These are phyloP conservation scores for Saxicola maurus DNA, from an alignment of 2,797 vertebrate genomes.

Conservation along the genomic window DNA sequence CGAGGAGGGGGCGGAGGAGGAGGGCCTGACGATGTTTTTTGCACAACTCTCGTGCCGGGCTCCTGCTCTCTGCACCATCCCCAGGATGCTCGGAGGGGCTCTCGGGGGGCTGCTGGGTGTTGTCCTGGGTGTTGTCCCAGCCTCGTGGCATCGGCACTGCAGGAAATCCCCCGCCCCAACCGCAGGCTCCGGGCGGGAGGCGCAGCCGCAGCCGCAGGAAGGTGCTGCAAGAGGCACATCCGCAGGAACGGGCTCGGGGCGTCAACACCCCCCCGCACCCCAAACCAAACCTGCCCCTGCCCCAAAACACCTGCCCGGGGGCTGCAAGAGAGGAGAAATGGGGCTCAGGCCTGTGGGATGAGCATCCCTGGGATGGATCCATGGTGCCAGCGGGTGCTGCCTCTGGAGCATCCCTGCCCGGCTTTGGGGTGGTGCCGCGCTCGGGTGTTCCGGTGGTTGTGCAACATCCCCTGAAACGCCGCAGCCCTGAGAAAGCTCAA, in stretches of 20 bases:
- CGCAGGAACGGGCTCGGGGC: neutral
- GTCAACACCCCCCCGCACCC: neutral
- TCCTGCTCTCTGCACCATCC: rapidly evolving
- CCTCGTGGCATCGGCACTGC: neutral
- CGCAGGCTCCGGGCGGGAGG: neutral
- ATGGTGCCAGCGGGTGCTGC: rapidly evolving
- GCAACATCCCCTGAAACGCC: neutral
- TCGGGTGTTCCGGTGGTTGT: rapidly evolving
- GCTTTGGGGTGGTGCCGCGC: rapidly evolving
- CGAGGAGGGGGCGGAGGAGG: neutral
- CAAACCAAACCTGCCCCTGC: neutral
- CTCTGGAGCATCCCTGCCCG: neutral
- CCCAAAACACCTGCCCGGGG: neutral
- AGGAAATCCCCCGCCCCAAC: neutral
- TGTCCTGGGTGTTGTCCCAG: neutral
- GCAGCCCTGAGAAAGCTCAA: neutral
- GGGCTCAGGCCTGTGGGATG: neutral
- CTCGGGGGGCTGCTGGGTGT: neutral
- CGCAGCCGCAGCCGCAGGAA: slow-evolving; percentile 15
- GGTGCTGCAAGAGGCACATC: slow-evolving; percentile 20
- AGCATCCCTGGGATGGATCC: neutral
- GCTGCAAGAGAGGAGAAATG: neutral
- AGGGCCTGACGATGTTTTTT: neutral
- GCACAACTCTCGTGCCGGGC: rapidly evolving
- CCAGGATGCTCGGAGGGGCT: neutral